phyloP scores from a whole-genome alignment of 1,140 invertebrate species.

The Ips typographus region DNA sequence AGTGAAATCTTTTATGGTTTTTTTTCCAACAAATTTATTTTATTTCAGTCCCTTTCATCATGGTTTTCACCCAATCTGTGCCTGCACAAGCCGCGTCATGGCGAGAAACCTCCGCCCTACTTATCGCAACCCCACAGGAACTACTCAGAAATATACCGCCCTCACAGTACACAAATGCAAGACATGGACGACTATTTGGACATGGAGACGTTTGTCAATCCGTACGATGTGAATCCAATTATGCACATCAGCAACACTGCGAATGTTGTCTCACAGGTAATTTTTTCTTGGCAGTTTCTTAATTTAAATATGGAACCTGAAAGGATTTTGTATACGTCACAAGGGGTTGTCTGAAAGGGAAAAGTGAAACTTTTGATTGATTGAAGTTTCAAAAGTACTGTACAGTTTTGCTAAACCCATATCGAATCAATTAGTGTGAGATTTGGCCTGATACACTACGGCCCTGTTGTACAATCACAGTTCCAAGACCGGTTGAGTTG shows the following conservation, averaged over 20 bases:
- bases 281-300: too few relatives aligned
- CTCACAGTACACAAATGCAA: constrained; percentile 2
- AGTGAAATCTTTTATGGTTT: neutral
- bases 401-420: too few relatives aligned
- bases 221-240: constrained; percentile 30
- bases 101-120: constrained; percentile 38
- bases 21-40: constrained; percentile 4
- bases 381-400: too few relatives aligned
- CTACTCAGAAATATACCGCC: constrained; percentile 12
- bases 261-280: too few relatives aligned
- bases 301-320: too few relatives aligned
- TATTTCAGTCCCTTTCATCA: constrained; percentile 41
- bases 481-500: too few relatives aligned
- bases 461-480: too few relatives aligned
- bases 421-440: too few relatives aligned
- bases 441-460: too few relatives aligned
- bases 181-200: constrained; percentile 31
- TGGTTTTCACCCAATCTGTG: constrained; percentile 37
- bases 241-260: neutral
- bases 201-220: constrained; percentile 39
- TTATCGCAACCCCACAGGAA: constrained; percentile 10
- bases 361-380: too few relatives aligned
- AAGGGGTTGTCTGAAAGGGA: too few relatives aligned
- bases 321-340: too few relatives aligned
- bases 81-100: constrained; percentile 39